Base-by-base conservation (phyloP, 2,888 invertebrate species). In the Agrochola lota region DNA sequence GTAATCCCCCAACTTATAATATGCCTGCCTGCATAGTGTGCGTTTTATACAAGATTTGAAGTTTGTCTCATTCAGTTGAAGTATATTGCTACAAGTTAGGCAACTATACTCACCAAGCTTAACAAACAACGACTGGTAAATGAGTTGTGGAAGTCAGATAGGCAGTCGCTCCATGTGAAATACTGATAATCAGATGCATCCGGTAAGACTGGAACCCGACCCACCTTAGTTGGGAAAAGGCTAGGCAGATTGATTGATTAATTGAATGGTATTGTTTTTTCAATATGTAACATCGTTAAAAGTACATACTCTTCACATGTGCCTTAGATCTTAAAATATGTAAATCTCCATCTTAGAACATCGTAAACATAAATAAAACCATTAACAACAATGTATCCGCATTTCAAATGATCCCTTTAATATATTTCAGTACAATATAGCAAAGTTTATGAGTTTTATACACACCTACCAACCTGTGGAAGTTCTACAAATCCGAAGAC, bases 351-450 rank as follows among this genome's bases (percentile, higher is more conserved):
- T 62, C 66, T 26, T 52, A 69, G 46, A 81, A 66, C 17, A 60
- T 63, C 57, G 52, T 77, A 26, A 81, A 77, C 30, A 62, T 82
- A 72, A 72, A 82, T 66, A 72, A 63, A 59, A 72, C 40, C 71
- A 69, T 82, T 63, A 49, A 30, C 64, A 63, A 83, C 77, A 83
- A 66, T 75, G 77, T 82, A 35, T 26, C n/a, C 15, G n/a, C 35
- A 60, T 85, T 63, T 77, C 35, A 46, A 59, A 66, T 75, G 60
- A 77, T 71, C 40, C 52, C 6, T 26, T 26, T 81, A 66, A 71
- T 74, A 75, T 60, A 43, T 55, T 40, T 49, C 12, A 55, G 23
- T 26, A 71, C 63, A 63, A 40, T 69, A 77, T 59, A 62, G 26
- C 59, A 8, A 60, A 62, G n/a, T 75, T 79, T 85, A 75, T 75